phyloP scores from a whole-genome alignment of 2,888 invertebrate species.

The Heteropelma amictum region DNA sequence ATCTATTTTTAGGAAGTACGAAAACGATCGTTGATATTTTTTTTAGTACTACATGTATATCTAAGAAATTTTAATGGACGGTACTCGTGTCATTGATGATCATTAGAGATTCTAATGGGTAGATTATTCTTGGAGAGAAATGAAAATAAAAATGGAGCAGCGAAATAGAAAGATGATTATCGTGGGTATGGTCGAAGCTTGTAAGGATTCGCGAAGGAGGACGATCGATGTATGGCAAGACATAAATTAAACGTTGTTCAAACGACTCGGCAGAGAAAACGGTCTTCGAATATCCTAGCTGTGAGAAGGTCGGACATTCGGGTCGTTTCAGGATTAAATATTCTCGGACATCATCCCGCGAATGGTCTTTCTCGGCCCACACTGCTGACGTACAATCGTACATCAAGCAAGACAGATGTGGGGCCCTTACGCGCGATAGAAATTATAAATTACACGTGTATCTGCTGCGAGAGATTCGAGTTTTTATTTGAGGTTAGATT shows the following conservation, averaged over 20 bases:
- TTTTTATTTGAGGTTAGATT: slow-evolving; percentile 7
- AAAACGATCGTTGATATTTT: no score
- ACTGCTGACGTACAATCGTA: no score
- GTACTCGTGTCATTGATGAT: slow-evolving; percentile 22
- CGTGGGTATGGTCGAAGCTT: slow-evolving; percentile 4
- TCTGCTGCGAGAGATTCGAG: slow-evolving; percentile 8
- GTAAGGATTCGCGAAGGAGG: slow-evolving; percentile 39
- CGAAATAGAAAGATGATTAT: slow-evolving; percentile 44
- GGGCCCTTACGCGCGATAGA: not conserved
- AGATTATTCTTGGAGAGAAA: slow-evolving; percentile 24
- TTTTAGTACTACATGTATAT: not conserved
- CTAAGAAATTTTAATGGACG: not conserved
- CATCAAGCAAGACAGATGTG: no score
- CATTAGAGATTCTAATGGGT: slow-evolving; percentile 47
- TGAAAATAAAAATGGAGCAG: slow-evolving; percentile 44
- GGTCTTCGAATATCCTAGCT: slow-evolving; percentile 19
- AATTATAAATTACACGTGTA: slow-evolving; percentile 9
- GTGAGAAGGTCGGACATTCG: slow-evolving; percentile 15
- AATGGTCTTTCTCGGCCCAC: slow-evolving; percentile 28
- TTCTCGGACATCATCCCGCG: slow-evolving; percentile 24
- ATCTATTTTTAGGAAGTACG: not conserved
- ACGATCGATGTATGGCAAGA: not conserved
- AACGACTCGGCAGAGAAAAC: slow-evolving; percentile 21
- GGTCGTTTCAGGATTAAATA: slow-evolving; percentile 27
- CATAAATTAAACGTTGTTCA: slow-evolving; percentile 32